phyloP scores from a whole-genome alignment of 2,797 vertebrate species.

The Sciurus carolinensis region DNA sequence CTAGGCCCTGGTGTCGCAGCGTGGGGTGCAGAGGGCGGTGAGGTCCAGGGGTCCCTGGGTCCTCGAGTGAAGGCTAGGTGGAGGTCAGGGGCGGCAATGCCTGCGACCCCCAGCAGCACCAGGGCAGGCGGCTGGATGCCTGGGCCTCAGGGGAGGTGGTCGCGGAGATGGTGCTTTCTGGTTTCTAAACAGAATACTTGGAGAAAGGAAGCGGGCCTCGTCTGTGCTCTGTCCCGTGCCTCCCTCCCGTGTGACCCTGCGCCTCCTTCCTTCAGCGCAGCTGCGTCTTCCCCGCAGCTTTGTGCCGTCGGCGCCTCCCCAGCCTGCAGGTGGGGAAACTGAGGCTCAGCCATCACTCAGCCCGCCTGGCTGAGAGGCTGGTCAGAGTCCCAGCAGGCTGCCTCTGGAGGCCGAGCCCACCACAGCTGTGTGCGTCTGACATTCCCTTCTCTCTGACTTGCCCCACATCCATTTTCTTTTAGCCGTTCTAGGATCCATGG shows the following conservation, averaged over 20 bases:
- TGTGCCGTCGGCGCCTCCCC: neutral
- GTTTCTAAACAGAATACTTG: neutral
- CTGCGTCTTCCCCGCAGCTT: neutral
- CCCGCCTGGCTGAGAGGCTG: neutral
- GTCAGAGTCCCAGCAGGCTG: neutral
- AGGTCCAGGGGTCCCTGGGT: too few relatives aligned
- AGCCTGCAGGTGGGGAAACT: neutral
- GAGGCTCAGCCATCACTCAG: neutral
- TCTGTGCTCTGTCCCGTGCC: fast-evolving
- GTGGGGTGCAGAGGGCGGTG: fast-evolving
- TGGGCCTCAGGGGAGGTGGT: too few relatives aligned
- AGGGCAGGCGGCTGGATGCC: too few relatives aligned
- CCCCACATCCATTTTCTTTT: fast-evolving
- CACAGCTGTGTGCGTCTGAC: fast-evolving
- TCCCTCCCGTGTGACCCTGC: too few relatives aligned
- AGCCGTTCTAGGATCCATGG: fast-evolving
- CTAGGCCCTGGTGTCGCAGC: fast-evolving
- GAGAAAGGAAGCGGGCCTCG: neutral
- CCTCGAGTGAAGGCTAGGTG: too few relatives aligned
- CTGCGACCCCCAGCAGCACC: too few relatives aligned
- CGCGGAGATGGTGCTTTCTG: neutral
- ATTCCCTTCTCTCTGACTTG: neutral
- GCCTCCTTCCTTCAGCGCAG: too few relatives aligned
- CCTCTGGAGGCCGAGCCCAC: neutral
- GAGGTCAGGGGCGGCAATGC: too few relatives aligned